Evolutionary conservation across 2,113 vertebrate species (phyloP).

Genomic region (Misgurnus anguillicaudatus): DNA sequence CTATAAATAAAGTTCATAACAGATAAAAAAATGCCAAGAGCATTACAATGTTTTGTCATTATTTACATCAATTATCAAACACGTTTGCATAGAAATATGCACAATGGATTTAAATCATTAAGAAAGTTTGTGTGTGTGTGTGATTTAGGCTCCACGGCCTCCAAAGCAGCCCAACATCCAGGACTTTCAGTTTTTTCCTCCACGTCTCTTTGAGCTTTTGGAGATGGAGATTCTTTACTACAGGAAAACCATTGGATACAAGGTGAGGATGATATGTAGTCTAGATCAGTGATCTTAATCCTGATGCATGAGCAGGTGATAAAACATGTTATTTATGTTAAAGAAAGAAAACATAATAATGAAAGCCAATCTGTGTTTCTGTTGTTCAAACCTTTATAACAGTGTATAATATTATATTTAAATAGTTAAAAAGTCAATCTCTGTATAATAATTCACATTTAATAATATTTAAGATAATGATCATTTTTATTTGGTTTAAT

Average conservation of each 20-base stretch:
- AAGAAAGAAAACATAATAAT: too few species aligned
- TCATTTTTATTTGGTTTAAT: too few species aligned
- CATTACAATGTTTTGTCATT: constrained; percentile 8
- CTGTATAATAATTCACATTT: too few species aligned
- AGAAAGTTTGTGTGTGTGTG: constrained; percentile 27
- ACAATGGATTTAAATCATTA: neutral
- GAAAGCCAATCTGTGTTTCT: too few species aligned
- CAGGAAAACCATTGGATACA: constrained; percentile 88
- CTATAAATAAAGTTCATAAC: too few species aligned
- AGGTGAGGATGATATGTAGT: constrained; percentile 69
- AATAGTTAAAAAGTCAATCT: too few species aligned
- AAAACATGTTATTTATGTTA: too few species aligned
- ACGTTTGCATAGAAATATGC: neutral
- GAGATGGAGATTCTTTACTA: constrained; percentile 90
- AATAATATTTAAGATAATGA: too few species aligned
- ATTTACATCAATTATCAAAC: neutral
- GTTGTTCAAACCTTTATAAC: too few species aligned
- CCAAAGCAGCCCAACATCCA: constrained; percentile 90
- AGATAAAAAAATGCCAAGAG: neutral
- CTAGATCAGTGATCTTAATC: neutral
- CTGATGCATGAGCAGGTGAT: too few species aligned
- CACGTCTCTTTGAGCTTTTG: constrained; percentile 85
- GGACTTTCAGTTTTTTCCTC: constrained; percentile 90
- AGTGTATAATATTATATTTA: too few species aligned
- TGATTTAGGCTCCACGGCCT: constrained; percentile 82